Evolutionary conservation across 92 coral and sea anemone genomes (phyloP).

Genomic region (Paragorgia papillata): DNA sequence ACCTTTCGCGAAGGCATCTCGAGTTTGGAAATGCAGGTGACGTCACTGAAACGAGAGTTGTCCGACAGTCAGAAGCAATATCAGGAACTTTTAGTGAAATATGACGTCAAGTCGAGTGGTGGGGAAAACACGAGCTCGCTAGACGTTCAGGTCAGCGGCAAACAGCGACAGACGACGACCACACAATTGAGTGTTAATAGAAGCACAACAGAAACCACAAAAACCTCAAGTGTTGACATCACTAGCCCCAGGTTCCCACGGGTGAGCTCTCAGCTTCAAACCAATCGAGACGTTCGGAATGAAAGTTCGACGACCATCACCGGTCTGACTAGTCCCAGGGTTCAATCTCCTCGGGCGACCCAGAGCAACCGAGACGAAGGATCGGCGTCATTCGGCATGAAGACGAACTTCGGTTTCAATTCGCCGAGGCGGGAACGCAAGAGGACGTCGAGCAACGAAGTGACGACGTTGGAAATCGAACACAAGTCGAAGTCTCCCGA

Average conservation of each 20-base stretch:
- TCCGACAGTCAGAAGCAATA: slow-evolving; percentile 77
- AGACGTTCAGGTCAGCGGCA: slow-evolving; percentile 64
- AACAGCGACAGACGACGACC: slow-evolving; percentile 67
- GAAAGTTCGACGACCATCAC: neutral
- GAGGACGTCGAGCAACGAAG: slow-evolving; percentile 26
- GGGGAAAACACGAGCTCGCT: slow-evolving; percentile 62
- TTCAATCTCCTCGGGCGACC: neutral
- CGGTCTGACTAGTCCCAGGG: slow-evolving; percentile 7
- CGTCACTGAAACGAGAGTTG: slow-evolving; percentile 63
- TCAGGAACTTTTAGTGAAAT: slow-evolving; percentile 64
- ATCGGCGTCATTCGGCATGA: slow-evolving; percentile 8
- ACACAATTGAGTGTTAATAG: slow-evolving; percentile 63
- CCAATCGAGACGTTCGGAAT: neutral
- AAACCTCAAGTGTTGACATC: slow-evolving; percentile 1
- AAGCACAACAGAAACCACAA: neutral
- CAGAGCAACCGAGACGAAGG: too few species aligned
- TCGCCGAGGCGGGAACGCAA: slow-evolving; percentile 26
- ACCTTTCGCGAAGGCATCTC: slow-evolving; percentile 59
- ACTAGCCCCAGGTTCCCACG: slow-evolving; percentile 28
- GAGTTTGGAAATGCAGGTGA: slow-evolving; percentile 66
- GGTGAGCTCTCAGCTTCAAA: slow-evolving; percentile 4
- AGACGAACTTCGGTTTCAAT: slow-evolving; percentile 1
- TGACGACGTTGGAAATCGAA: slow-evolving; percentile 41
- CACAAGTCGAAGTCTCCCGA: slow-evolving; percentile 12
- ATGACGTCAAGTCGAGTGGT: slow-evolving; percentile 13